Conservation (phyloP, 2,888 invertebrate species). For the Philaethria dido region DNA sequence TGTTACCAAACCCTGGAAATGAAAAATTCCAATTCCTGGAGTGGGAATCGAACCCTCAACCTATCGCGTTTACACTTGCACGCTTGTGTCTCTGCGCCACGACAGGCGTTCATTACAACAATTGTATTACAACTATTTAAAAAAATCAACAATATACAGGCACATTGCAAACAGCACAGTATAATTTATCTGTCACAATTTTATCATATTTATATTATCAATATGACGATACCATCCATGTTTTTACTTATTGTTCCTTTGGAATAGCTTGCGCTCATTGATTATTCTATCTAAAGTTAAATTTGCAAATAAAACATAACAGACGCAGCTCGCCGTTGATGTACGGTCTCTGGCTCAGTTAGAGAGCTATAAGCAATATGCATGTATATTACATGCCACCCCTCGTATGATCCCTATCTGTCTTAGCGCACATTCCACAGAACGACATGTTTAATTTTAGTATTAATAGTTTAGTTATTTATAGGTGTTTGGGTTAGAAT, state of each 20-base stretch:
- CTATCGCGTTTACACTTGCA: too few species aligned
- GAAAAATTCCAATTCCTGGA: too few species aligned
- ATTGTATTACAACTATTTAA: too few species aligned
- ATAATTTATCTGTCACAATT: neutral
- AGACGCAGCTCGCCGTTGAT: neutral
- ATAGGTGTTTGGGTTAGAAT: neutral
- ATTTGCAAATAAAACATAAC: constrained; percentile 9
- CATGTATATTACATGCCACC: constrained; percentile 4
- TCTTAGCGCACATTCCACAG: constrained; percentile 25
- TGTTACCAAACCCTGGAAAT: too few species aligned
- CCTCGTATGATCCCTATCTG: constrained; percentile 9
- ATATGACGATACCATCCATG: neutral
- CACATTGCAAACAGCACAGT: neutral
- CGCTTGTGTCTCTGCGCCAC: too few species aligned
- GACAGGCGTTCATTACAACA: too few species aligned
- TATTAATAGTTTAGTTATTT: neutral
- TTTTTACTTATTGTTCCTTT: neutral
- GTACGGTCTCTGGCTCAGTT: constrained; percentile 10
- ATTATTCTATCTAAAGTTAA: neutral
- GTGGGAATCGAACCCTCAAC: too few species aligned
- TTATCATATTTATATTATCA: neutral
- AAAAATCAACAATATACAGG: too few species aligned
- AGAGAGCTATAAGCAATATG: constrained; percentile 8
- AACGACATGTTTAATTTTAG: constrained; percentile 17
- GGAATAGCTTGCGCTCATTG: neutral